Evolutionary conservation across 2,888 invertebrate genomes (phyloP).

Genomic region (Zelleria hepariella): DNA sequence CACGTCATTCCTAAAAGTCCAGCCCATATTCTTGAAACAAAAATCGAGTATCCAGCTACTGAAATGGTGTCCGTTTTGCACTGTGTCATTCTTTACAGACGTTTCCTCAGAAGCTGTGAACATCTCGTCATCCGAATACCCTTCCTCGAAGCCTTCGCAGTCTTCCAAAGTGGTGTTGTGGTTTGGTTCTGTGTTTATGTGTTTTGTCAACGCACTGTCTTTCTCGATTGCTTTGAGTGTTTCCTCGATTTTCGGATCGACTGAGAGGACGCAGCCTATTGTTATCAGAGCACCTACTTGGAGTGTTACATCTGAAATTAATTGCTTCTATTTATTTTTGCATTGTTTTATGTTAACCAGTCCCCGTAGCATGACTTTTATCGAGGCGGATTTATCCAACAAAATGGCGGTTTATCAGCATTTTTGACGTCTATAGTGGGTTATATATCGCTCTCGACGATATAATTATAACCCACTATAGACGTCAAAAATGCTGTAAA

Average conservation of each 20-base stretch:
- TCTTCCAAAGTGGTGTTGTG: constrained; percentile 25
- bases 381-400: too few species aligned
- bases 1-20: constrained; percentile 43
- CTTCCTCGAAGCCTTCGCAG: constrained; percentile 61
- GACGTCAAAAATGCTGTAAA: too few species aligned
- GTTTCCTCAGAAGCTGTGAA: constrained; percentile 17
- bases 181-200: neutral
- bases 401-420: too few species aligned
- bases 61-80: constrained; percentile 41
- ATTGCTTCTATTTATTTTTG: too few species aligned
- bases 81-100: constrained; percentile 24
- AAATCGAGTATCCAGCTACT: constrained; percentile 74
- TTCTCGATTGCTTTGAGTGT: constrained; percentile 71
- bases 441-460: too few species aligned
- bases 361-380: too few species aligned
- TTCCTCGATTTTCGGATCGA: constrained; percentile 76
- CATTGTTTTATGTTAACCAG: too few species aligned
- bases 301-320: constrained; percentile 74
- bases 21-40: constrained; percentile 72
- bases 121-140: constrained; percentile 60
- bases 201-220: constrained; percentile 27
- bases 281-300: constrained; percentile 82
- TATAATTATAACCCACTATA: too few species aligned
- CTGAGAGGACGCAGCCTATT: constrained; percentile 78
- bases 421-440: too few species aligned